phyloP scores from a whole-genome alignment of 2,888 invertebrate genomes.

The Leucophenga maculata region DNA sequence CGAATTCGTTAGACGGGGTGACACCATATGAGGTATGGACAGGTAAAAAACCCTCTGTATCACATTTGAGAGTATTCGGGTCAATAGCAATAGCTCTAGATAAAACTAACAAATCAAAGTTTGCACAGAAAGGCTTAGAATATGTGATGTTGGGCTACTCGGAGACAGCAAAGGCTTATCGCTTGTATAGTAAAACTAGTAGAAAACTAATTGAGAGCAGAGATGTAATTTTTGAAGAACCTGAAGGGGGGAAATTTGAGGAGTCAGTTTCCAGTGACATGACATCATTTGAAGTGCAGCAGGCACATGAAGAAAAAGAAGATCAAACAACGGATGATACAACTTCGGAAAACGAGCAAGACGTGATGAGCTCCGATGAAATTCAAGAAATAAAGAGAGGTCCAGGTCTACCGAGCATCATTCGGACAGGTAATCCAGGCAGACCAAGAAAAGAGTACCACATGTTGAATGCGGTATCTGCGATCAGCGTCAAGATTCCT shows the following conservation, averaged over 20 bases:
- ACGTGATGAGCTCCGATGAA: neutral
- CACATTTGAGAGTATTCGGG: too few species aligned
- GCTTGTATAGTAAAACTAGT: slow-evolving; percentile 10
- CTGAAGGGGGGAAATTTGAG: neutral
- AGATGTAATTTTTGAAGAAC: slow-evolving; percentile 6
- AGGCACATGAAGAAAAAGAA: neutral
- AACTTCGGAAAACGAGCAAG: neutral
- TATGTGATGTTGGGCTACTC: slow-evolving; percentile 24
- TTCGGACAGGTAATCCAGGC: too few species aligned
- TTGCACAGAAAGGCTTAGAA: slow-evolving; percentile 20
- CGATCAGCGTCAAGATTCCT: too few species aligned
- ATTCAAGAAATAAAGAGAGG: neutral
- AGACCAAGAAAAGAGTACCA: too few species aligned
- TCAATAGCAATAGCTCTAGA: too few species aligned
- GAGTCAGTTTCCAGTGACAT: neutral
- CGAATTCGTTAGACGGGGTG: slow-evolving; percentile 10
- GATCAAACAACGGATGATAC: neutral
- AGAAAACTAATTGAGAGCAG: slow-evolving; percentile 8
- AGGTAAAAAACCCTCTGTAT: slow-evolving; percentile 20
- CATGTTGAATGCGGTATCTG: too few species aligned
- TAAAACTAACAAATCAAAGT: slow-evolving; percentile 23
- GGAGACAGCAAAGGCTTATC: slow-evolving; percentile 17
- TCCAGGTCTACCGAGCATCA: neutral
- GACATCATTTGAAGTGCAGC: neutral
- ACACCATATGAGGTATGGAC: slow-evolving; percentile 26